Evolutionary conservation across 2,888 invertebrate genomes (phyloP), one percentile per base, ranked within the genome.

Genomic region (Sinohyriopsis cumingii): DNA sequence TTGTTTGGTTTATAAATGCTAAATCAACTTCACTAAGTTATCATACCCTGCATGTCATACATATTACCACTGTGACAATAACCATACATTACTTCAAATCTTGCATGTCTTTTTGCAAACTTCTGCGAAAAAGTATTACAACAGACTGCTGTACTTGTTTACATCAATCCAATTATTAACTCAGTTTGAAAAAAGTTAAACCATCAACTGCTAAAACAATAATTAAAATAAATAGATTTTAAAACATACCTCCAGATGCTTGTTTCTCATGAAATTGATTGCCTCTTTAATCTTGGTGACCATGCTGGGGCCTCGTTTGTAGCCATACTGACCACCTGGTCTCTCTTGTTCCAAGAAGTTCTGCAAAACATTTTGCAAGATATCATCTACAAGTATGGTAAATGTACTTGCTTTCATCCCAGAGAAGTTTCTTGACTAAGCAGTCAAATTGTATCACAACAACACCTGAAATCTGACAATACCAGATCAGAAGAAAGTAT

Each of bases 231-330:
- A 6, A 55, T 19, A 28, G 54, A 33, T 33, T 7, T 33, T 55
- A 55, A 53, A 15, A 68, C 72, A 24, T 65, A 91, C 91, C 91
- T 99, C 99, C 79, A 97, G 92, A 63, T 95, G 94, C 86, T 98
- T 96, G 89, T 97, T 98, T 59, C 98, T 92, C 94, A 99, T 98
- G 87, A 98, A 98, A 86, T 98, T 96, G 28, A 99, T 91, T 0
- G 97, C 96, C 89, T 97, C 96, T 62, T 95, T 94, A 66, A 99
- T 98, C 91, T 98, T 98, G n/a, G 76, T 81, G 24, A 87, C 79
- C 79, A 87, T 87, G 59, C 77, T 83, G 15, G 83, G 83, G 15
- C 84, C 82, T 59, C 81, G 75, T 25, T 78, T 78, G 67, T 63
- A 77, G 65, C 75, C 76, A 18, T 76, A 78, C 76, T 76, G 79